Evolutionary conservation across 2,113 vertebrate genomes (phyloP), one percentile per base, ranked within the genome.

Genomic region (Sinocyclocheilus grahami): DNA sequence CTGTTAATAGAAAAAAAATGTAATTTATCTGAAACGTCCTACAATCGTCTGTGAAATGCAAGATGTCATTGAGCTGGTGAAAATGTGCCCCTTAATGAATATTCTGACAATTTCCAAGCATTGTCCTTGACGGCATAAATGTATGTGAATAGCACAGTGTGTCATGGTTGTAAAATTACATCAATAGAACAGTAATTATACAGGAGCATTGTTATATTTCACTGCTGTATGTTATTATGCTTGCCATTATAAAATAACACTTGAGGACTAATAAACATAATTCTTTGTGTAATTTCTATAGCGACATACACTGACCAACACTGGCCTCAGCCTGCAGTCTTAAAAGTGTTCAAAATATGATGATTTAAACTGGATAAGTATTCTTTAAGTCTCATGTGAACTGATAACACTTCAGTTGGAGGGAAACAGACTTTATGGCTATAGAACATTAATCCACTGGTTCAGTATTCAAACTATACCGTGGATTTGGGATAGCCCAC

Each of bases 101-200:
- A 91, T 88, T 63, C 88, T 88, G 88, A 92, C 91, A 91, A 90
- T 89, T 89, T 89, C 77, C 69, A 58, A 12, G 90, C 87, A 92
- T 94, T 93, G 93, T 94, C 91, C 91, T 89, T 93, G 92, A 93
- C 92, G 92, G 89, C 85, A 58, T 91, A 87, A 93, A 93, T 91
- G 90, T 74, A 93, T 92, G 90, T 91, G 84, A 95, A 94, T 90
- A 91, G 90, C 89, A 89, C 71, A 85, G 65, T 90, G 90, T 90
- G 90, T 94, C 93, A 94, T 90, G 94, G 92, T 94, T 94, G 90
- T 90, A 90, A 91, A 93, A 93, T 92, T 78, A 90, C 92, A 94
- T 94, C 93, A 95, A 95, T 93, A 94, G 88, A 94, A 93, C 88
- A 91, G 90, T 93, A 95, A 94, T 95, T 94, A 94, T 88, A 83